Percentiles rank a stretch among this genome's conserved stretches.
Conservation (phyloP, 2,113 vertebrate species). For the Grallaria varia region DNA sequence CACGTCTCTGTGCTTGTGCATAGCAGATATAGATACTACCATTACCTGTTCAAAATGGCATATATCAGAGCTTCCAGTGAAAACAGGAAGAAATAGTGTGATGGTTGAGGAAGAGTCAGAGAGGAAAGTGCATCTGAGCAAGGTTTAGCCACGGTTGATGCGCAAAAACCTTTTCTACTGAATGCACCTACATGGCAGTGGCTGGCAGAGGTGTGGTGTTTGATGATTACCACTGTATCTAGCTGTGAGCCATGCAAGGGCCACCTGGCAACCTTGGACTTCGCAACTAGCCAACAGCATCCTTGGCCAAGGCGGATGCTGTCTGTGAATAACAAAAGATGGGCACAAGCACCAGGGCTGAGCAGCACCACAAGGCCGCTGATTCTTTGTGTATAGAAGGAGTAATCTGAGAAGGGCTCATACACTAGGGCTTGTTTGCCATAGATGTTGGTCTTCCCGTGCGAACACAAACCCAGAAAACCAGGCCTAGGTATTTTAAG, state of each 20-base stretch:
- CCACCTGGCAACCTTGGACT: not conserved
- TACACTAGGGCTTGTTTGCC: not conserved
- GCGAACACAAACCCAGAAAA: not conserved
- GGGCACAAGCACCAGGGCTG: not conserved
- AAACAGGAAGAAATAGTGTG: not conserved
- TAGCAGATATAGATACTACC: not conserved
- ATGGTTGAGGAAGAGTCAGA: not conserved
- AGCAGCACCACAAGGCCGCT: not conserved
- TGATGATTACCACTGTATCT: accelerated
- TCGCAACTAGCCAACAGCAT: not conserved
- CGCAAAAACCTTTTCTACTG: not conserved
- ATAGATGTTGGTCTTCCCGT: too few relatives aligned
- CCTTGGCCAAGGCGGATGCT: not conserved
- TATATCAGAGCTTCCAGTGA: not conserved
- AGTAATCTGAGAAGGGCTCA: not conserved
- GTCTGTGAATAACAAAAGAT: not conserved
- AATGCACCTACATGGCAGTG: accelerated
- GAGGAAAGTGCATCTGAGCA: not conserved
- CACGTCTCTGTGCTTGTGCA: not conserved
- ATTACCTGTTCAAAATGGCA: not conserved
- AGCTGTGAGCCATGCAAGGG: not conserved
- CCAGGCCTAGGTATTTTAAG: not conserved
- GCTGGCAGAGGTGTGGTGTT: not conserved
- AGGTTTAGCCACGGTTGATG: not conserved
- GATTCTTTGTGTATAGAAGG: accelerated